phyloP scores from a whole-genome alignment of 1,140 invertebrate species.

The Olivierus martensii region DNA sequence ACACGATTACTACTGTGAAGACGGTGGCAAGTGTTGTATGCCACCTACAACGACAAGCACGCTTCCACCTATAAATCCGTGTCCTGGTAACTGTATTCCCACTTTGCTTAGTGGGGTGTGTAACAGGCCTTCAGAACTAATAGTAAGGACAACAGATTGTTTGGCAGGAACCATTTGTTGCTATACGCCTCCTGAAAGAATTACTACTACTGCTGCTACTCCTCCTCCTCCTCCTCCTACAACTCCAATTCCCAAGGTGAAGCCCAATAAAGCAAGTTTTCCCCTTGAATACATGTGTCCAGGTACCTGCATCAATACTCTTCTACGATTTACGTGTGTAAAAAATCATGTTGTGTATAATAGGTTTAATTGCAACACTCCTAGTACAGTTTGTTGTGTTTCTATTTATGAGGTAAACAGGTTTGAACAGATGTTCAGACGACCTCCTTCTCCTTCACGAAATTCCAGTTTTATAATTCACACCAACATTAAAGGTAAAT shows the following conservation, averaged over 20 bases:
- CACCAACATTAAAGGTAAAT: no score
- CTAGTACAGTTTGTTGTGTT: slow-evolving; percentile 22
- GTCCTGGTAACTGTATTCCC: slow-evolving; percentile 63
- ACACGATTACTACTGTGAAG: slow-evolving; percentile 53
- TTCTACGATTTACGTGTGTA: slow-evolving; percentile 82
- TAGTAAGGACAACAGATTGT: slow-evolving; percentile 55
- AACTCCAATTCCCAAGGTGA: background rate
- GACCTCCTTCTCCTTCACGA: no score
- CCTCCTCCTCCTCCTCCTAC: background rate
- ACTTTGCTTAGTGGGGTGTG: slow-evolving; percentile 68
- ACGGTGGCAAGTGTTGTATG: slow-evolving; percentile 62
- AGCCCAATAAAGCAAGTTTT: background rate
- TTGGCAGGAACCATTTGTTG: slow-evolving; percentile 59
- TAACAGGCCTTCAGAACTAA: slow-evolving; percentile 52
- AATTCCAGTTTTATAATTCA: background rate
- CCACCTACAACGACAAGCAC: slow-evolving; percentile 26
- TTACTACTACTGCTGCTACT: background rate
- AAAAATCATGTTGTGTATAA: slow-evolving; percentile 35
- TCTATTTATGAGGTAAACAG: background rate
- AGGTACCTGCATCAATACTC: slow-evolving; percentile 73
- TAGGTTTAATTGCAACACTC: slow-evolving; percentile 19
- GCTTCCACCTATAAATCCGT: slow-evolving; percentile 26
- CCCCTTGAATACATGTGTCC: slow-evolving; percentile 45
- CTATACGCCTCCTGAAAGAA: slow-evolving; percentile 22
- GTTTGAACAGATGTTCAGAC: no score